Evolutionary conservation across 2,797 vertebrate species (phyloP).

Genomic region (Amphiprion clarkii): DNA sequence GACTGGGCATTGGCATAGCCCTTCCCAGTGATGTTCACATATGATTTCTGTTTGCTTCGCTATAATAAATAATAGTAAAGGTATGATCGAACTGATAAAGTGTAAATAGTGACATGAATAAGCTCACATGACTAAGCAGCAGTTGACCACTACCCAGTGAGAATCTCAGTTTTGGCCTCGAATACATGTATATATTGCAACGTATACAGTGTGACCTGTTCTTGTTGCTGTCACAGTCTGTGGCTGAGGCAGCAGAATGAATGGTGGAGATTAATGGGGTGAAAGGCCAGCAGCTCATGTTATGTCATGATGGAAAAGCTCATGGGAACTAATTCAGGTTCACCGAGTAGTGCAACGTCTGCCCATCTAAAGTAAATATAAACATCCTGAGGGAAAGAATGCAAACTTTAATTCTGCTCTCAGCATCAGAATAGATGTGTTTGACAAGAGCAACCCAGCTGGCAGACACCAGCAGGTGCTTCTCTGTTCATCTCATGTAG

Average conservation of each 20-base stretch:
- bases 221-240: neutral
- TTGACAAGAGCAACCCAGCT: neutral
- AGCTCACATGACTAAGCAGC: too few species aligned
- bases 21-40: too few species aligned
- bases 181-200: too few species aligned
- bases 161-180: too few species aligned
- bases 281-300: neutral
- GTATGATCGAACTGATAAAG: neutral
- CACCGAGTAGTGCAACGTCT: slow-evolving; percentile 23
- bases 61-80: neutral
- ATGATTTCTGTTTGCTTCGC: neutral
- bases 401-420: slow-evolving; percentile 8
- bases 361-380: slow-evolving; percentile 28
- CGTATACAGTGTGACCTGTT: too few species aligned
- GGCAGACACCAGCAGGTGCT: slow-evolving; percentile 14
- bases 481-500: too few species aligned
- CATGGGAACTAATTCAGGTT: slow-evolving; percentile 4
- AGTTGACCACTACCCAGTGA: too few species aligned
- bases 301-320: neutral
- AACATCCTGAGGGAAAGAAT: slow-evolving; percentile 36
- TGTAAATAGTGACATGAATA: neutral
- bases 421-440: neutral
- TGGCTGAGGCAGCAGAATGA: neutral
- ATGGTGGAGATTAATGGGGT: neutral
- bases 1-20: too few species aligned